Evolutionary conservation across 2,113 vertebrate species (phyloP).

Genomic region (Myxocyprinus asiaticus): DNA sequence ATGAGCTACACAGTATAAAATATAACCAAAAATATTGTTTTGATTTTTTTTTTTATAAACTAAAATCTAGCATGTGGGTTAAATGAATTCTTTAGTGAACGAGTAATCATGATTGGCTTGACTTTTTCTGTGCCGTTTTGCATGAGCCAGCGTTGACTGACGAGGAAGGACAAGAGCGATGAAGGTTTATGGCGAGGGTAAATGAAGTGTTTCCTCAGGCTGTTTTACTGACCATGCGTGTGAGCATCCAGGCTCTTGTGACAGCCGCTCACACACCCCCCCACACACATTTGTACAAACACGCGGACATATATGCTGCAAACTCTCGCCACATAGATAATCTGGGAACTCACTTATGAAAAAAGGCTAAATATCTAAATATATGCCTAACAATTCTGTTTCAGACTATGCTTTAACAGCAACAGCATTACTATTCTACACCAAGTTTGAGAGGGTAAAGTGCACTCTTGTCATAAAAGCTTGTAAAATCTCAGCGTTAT

Average conservation of each 20-base stretch:
- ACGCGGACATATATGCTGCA: neutral
- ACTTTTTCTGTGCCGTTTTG: slow-evolving; percentile 68
- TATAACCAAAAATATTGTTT: too few species aligned
- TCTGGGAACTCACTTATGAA: slow-evolving; percentile 55
- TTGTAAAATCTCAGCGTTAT: slow-evolving; percentile 64
- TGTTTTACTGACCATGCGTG: slow-evolving; percentile 79
- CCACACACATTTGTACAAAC: neutral
- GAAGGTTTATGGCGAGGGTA: slow-evolving; percentile 76
- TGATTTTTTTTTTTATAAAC: neutral
- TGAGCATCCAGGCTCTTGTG: slow-evolving; percentile 76
- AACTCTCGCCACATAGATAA: slow-evolving; percentile 30
- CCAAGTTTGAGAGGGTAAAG: slow-evolving; percentile 54
- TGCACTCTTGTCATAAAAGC: slow-evolving; percentile 55
- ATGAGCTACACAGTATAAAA: too few species aligned
- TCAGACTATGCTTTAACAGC: slow-evolving; percentile 13
- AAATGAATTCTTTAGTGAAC: slow-evolving; percentile 55
- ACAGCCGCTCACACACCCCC: slow-evolving; percentile 60
- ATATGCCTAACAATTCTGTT: neutral
- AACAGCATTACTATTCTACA: slow-evolving; percentile 9
- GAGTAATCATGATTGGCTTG: slow-evolving; percentile 69
- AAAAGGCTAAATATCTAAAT: neutral
- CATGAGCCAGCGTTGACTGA: slow-evolving; percentile 76
- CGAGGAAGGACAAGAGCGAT: slow-evolving; percentile 76
- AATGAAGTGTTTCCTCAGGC: slow-evolving; percentile 80
- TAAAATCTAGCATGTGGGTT: slow-evolving; percentile 33